Evolutionary conservation across 2,113 vertebrate species (phyloP).

Genomic region (Osmerus eperlanus): DNA sequence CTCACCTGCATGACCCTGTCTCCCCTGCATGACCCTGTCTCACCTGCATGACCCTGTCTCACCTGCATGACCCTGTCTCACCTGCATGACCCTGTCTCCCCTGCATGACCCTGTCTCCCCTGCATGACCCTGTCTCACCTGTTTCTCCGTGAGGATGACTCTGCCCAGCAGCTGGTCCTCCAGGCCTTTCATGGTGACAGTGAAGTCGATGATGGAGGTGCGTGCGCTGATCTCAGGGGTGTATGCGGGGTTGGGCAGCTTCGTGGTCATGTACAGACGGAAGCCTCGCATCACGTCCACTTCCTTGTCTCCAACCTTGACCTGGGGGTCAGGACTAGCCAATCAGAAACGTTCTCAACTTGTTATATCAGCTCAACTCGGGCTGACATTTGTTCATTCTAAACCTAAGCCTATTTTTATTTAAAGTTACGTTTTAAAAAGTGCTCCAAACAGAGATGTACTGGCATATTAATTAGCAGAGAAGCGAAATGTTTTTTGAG

Average conservation of each 20-base stretch:
- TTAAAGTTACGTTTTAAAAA: no score
- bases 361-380: no score
- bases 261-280: conserved; percentile 90
- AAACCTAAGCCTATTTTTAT: no score
- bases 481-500: no score
- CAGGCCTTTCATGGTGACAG: conserved; percentile 91
- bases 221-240: conserved; percentile 93
- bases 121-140: conserved; percentile 66
- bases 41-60: no score
- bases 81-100: neutral
- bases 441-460: no score
- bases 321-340: conserved; percentile 67
- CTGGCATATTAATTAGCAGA: no score
- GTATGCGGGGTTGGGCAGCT: conserved; percentile 89
- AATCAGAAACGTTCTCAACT: neutral
- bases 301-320: conserved; percentile 95
- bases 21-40: no score
- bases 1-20: no score
- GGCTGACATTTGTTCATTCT: neutral
- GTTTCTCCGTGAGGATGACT: conserved; percentile 93
- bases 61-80: no score
- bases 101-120: neutral
- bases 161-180: conserved; percentile 94
- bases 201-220: conserved; percentile 93
- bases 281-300: conserved; percentile 91